Base-by-base conservation (phyloP, 2,888 invertebrate species). In the Taenaris catops region DNA sequence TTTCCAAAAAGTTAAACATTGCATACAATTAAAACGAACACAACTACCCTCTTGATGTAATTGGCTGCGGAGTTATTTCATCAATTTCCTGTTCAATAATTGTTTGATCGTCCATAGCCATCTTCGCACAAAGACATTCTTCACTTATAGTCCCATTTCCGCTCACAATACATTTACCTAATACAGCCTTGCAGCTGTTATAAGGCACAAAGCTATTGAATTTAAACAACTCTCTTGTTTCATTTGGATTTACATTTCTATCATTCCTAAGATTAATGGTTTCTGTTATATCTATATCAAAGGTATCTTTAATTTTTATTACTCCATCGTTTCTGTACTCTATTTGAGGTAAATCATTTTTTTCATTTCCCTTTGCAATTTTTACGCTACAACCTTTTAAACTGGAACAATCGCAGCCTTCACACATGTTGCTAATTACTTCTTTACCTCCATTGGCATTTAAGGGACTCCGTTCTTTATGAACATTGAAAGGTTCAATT, bases 91-190 rank as follows among this genome's bases (percentile, higher is more conserved):
- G 74, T 4, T 67, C 62, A 26, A 58, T 67, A 4, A 59, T 61
- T 48, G 65, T 64, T 16, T 65, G 62, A n/a, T 79, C 73, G 34
- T 75, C 71, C 0, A 67, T 48, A 4, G 62, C 48, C 84, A 86
- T 86, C 51, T 61, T 75, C 0, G 79, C 84, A 48, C 86, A 84
- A 0, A 84, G 51, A 42, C 86, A 86, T 1, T 67, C 74, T 5
- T 80, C 83, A 9, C 62, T 69, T 2, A 78, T 74, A 2, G 60
- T 67, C 1, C 73, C 70, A 46, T 64, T 73, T 0, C 73, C 79
- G 47, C 72, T 79, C 0, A 75, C 79, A 40, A 86, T 75, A 42
- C 86, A 86, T 34, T 69, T 79, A 4, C 86, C 86, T 14, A 86
- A 53, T 1, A 74, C 57, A 39, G 59, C 79, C 49, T 75, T 79